Evolutionary conservation across 2,888 invertebrate genomes (phyloP).

Genomic region (Eupithecia centaureata): DNA sequence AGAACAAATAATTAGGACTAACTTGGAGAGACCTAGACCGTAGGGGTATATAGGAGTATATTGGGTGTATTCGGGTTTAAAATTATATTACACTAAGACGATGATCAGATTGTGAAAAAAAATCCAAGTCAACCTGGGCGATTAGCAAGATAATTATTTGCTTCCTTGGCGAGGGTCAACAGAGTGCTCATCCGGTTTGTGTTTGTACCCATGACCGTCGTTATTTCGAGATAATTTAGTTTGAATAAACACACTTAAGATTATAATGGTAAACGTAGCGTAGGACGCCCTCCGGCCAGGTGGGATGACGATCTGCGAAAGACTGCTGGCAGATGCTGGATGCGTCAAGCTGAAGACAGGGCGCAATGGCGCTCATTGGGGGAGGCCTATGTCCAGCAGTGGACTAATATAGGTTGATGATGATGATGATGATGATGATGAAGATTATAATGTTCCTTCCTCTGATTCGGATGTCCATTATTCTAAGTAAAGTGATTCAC

Average conservation of each 20-base stretch:
- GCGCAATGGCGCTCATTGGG: too few species aligned
- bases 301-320: too few species aligned
- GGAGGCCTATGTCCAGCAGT: too few species aligned
- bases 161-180: background rate
- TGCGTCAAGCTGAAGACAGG: too few species aligned
- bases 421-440: too few species aligned
- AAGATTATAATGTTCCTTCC: conserved; percentile 15
- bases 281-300: too few species aligned
- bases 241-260: conserved; percentile 7
- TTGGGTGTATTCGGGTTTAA: background rate
- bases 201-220: background rate
- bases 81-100: too few species aligned
- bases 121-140: background rate
- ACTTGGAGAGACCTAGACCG: background rate
- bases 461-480: conserved; percentile 10
- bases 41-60: background rate
- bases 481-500: conserved; percentile 35
- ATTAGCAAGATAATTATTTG: conserved; percentile 6
- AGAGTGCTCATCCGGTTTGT: conserved; percentile 10
- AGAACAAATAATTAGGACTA: background rate
- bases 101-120: background rate
- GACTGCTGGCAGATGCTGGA: too few species aligned
- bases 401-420: too few species aligned
- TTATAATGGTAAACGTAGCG: too few species aligned
- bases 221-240: conserved; percentile 1